Conservation (phyloP, 2,113 vertebrate genomes). For the Riparia riparia region DNA sequence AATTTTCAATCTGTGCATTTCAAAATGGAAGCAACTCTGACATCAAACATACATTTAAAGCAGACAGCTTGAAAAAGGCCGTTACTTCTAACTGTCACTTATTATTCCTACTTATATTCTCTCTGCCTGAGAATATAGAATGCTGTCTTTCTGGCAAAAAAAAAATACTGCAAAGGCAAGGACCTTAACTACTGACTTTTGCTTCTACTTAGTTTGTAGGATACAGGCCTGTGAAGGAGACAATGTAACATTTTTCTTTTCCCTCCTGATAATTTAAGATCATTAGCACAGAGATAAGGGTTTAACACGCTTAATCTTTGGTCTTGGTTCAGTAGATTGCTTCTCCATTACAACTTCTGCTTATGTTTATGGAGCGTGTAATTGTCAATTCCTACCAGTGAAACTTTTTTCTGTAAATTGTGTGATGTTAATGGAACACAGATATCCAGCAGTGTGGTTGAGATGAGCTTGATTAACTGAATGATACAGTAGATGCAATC, state of each 20-base stretch:
- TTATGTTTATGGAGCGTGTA: not conserved
- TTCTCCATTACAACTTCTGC: not conserved
- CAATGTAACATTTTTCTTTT: not conserved
- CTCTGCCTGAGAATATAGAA: not conserved
- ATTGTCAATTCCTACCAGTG: not conserved
- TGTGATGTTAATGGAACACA: not conserved
- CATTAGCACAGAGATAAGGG: not conserved
- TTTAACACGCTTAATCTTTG: not conserved
- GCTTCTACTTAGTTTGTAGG: not conserved
- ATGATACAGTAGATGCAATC: not conserved
- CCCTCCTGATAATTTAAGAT: not conserved
- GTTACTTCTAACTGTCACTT: not conserved
- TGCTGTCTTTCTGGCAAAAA: not conserved
- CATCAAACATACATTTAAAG: not conserved
- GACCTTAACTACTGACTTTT: not conserved
- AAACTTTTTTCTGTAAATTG: not conserved
- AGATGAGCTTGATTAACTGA: not conserved
- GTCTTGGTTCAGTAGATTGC: not conserved
- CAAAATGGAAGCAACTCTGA: not conserved
- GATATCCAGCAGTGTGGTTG: fast-evolving
- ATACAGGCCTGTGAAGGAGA: not conserved
- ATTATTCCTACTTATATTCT: not conserved
- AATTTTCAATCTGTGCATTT: not conserved
- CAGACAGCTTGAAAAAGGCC: not conserved
- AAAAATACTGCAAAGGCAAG: not conserved